Percentiles rank a stretch among this genome's conserved stretches.
These are phyloP conservation scores for Zaprionus ghesquierei DNA, from an alignment of 1,140 invertebrate genomes.

Conservation along the genomic window DNA sequence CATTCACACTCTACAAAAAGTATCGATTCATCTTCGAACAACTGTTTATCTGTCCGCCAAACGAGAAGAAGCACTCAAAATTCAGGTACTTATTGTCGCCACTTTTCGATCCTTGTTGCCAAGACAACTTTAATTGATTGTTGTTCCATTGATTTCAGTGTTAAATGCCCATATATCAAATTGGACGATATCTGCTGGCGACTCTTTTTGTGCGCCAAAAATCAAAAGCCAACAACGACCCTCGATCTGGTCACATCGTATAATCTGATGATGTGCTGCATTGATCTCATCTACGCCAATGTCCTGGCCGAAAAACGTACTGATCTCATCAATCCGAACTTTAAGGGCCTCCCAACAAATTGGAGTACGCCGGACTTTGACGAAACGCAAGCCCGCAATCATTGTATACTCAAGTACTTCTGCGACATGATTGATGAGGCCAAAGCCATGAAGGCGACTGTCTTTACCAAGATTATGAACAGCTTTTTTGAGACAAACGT, in stretches of 20 bases:
- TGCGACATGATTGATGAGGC: conserved; percentile 94
- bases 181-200: conserved; percentile 97
- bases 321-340: conserved; percentile 93
- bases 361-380: conserved; percentile 88
- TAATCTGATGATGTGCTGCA: conserved; percentile 94
- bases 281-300: conserved; percentile 95
- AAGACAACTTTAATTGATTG: neutral
- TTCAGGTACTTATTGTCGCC: conserved; percentile 84
- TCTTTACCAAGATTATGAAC: conserved; percentile 88
- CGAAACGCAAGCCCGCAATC: conserved; percentile 86
- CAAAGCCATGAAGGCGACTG: conserved; percentile 95
- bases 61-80: conserved; percentile 88
- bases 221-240: conserved; percentile 90
- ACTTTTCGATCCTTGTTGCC: neutral
- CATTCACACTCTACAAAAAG: conserved; percentile 96
- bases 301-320: conserved; percentile 90
- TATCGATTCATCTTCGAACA: conserved; percentile 94
- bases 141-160: conserved; percentile 84
- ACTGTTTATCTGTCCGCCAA: conserved; percentile 87
- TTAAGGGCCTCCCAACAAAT: conserved; percentile 89
- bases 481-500: conserved; percentile 91
- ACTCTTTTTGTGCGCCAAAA: conserved; percentile 96
- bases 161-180: conserved; percentile 86
- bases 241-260: conserved; percentile 97
- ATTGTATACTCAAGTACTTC: conserved; percentile 92